Evolutionary conservation across 35 echinoderm and acorn worm species (phyloP), one percentile per base, ranked within the genome.

Genomic region (Eucidaris tribuloides): DNA sequence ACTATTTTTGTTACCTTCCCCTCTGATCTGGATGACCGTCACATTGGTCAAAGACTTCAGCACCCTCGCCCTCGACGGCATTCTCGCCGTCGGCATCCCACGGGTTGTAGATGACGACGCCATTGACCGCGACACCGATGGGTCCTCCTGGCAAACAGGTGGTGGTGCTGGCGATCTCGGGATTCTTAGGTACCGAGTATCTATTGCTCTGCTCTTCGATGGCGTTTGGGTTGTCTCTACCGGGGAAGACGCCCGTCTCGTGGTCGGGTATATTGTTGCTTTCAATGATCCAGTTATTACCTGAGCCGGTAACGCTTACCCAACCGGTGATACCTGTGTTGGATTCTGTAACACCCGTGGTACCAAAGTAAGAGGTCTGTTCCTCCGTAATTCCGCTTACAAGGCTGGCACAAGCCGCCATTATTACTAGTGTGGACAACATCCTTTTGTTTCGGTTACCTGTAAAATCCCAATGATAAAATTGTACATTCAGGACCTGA

Each of bases 31-130:
- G 92, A 71, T 96, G 92, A 19, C 92, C 92, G 55, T 96, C 87
- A 55, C 92, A 94, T 0, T 50, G 17, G 50, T 94, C 92, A 34
- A 94, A 94, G 22, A 71, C 68, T 60, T 91, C 89, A 4, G 89
- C 83, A 4, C 46, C 68, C 0, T 83, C 80, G 15, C 88, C 88
- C 34, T 85, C 80, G 13, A 94, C 92, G 6, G 92, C 92, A 37
- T 94, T 85, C 5, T 78, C 48, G 6, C 62, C 81, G 7, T 85
- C 81, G 1, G 2, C 17, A 34, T 88, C 79, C 71, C 80, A 94
- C 41, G 92, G 86, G 55, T 89, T 94, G 77, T 66, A 94, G 24
- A 94, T 60, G 25, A 74, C 82, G 11, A 91, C 80, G 29, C 89
- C 89, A 38, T 91, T 85, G 2, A 66, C 62, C 7, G 89, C 82